Percentiles rank a stretch among this genome's conserved stretches.
Conservation (phyloP, 1,140 invertebrate species). For the Macrosteles quadrilineatus region DNA sequence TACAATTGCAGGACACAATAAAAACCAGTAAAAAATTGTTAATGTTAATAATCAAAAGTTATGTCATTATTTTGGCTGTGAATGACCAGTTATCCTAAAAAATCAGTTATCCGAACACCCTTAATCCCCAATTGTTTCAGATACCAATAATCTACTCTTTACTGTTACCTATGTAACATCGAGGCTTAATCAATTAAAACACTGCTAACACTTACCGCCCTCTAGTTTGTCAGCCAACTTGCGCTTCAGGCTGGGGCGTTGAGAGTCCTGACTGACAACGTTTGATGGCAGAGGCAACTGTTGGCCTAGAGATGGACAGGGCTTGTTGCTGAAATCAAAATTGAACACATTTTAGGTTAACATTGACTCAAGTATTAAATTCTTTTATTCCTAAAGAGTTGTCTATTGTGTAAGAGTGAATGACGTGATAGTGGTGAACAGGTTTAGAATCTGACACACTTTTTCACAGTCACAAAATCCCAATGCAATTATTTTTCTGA, state of each 20-base stretch:
- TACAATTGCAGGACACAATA: too few species aligned
- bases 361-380: background rate
- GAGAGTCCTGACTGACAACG: conserved; percentile 2
- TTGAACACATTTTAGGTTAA: background rate
- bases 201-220: conserved; percentile 30
- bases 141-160: too few species aligned
- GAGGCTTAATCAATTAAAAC: too few species aligned
- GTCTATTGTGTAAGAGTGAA: background rate
- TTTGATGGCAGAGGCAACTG: conserved; percentile 36
- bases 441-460: background rate
- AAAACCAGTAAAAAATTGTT: too few species aligned
- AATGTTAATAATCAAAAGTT: too few species aligned
- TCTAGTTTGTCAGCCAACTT: conserved; percentile 30
- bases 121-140: too few species aligned
- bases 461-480: too few species aligned
- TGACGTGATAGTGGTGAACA: background rate
- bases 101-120: too few species aligned
- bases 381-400: background rate
- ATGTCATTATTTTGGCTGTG: too few species aligned
- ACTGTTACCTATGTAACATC: too few species aligned
- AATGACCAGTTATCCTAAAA: too few species aligned
- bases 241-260: conserved; percentile 28
- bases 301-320: conserved; percentile 33
- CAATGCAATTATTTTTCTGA: too few species aligned
- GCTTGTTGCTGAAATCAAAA: conserved; percentile 38